Evolutionary conservation across 2,113 vertebrate species (phyloP), one percentile per base, ranked within the genome.

Genomic region (Proterorhinus semilunaris): DNA sequence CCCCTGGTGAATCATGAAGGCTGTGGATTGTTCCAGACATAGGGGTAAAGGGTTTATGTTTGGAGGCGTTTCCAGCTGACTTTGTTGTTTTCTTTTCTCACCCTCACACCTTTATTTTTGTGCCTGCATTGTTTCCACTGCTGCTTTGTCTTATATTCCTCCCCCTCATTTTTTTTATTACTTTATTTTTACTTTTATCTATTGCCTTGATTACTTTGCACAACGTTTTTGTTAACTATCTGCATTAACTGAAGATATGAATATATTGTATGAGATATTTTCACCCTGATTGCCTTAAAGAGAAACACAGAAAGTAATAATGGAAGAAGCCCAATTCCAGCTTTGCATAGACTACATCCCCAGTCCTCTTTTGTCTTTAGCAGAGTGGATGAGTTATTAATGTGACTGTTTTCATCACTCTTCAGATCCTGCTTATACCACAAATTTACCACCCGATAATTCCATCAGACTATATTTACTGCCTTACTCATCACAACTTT

Each of bases 271-370:
- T 69, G 44, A 65, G 77, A 48, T 73, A 10, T 64, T 42, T 57
- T 88, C 88, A 91, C 89, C 87, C 81, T 73, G 79, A 83, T 79
- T 90, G 91, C 92, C 90, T 93, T 93, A 62, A 42, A 59, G 68
- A 82, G 59, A 55, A 43, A 68, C 42, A 45, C 11, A 64, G 66
- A 57, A 51, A 65, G 49, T 57, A 45, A 43, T 15, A 46, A 62
- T 66, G 36, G 47, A 45, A 36, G 27, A 36, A 36, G 3, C 27
- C 27, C 27, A 3, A 79, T 17, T 62, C 51, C 16, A 27, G 36
- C 58, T 68, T 64, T 13, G 13, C 54, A 47, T 55, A 8, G 1
- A 21, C 43, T 11, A 52, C 15, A 43, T 11, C 48, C 21, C 64
- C 62, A 4, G 17, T 62, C 10, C n/a, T 61, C 27, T 72, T 49